Evolutionary conservation across 2,113 vertebrate species (phyloP).

Genomic region (Albula glossodonta): DNA sequence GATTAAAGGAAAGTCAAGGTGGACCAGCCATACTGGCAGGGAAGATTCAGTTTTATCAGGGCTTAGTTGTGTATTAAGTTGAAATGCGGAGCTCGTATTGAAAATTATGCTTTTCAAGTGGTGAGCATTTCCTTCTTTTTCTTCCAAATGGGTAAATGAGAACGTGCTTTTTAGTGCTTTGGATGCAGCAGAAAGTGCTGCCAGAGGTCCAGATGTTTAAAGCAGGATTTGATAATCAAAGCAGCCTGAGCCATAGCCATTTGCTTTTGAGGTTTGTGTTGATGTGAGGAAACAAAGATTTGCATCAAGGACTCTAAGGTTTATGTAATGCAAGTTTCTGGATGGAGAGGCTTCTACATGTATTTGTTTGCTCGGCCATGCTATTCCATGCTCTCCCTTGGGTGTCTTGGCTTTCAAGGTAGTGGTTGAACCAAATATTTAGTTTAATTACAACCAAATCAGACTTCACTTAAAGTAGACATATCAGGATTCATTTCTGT

Average conservation of each 20-base stretch:
- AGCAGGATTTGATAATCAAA: constrained; percentile 28
- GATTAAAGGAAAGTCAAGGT: constrained; percentile 11
- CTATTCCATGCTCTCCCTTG: not conserved
- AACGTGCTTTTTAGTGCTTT: constrained; percentile 1
- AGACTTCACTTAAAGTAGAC: not conserved
- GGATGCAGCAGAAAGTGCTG: not conserved
- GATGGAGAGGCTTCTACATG: not conserved
- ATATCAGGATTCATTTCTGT: not conserved
- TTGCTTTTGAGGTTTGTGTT: not conserved
- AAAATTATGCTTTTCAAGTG: constrained; percentile 1
- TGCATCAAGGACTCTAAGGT: not conserved
- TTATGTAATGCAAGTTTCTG: not conserved
- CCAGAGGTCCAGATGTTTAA: not conserved
- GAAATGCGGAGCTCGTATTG: not conserved
- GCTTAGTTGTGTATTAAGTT: not conserved
- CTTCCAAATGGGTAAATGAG: not conserved
- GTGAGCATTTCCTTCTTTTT: no score
- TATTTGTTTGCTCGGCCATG: not conserved
- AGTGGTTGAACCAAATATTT: not conserved
- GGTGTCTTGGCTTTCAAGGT: not conserved
- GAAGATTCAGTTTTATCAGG: constrained; percentile 34
- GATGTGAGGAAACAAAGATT: not conserved
- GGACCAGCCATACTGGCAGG: not conserved
- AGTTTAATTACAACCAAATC: not conserved
- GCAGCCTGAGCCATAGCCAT: constrained; percentile 5